Base-by-base conservation (phyloP, 2,113 vertebrate genomes). In the Mohoua ochrocephala region DNA sequence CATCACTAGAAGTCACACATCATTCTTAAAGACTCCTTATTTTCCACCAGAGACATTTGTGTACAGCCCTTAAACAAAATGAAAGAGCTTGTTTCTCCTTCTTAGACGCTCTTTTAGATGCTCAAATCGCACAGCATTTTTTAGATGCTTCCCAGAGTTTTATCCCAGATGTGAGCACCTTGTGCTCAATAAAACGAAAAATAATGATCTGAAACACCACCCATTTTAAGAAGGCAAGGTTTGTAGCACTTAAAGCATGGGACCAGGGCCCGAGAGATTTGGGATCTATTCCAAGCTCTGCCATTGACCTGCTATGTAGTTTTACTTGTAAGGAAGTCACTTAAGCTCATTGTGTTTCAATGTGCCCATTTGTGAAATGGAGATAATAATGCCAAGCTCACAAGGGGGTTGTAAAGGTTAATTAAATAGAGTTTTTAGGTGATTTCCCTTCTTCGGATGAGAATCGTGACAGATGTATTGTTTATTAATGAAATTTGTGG, bases 21-120 rank as follows among this genome's bases (percentile, higher is more conserved):
- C 96, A 96, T 97, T 97, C 96, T 96, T 96, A 96, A 97, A 96
- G 96, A 97, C 95, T 95, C 85, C 92, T 96, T 97, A 96, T 96
- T 96, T 97, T 97, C 94, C 96, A 97, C 96, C 79, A 96, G 94
- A 97, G 96, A 96, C 92, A n/a, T 95, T 95, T 96, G 87, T 92
- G 89, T 92, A 73, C 91, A 96, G 93, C 95, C 89, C 92, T 97
- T 91, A 91, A 89, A 96, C 78, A 94, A 96, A 97, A 96, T 84
- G 92, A 92, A 93, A 95, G 84, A 86, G 89, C 91, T 91, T 92
- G 70, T 90, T 96, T 94, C 84, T 93, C 83, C 84, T 78, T 95
- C 92, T 87, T 74, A 83, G 89, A 73, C 37, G 16, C 87, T 94
- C 92, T 89, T 96, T 91, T 78, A 94, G 93, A 74, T 82, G 73